Evolutionary conservation across 2,113 vertebrate genomes (phyloP).

Genomic region (Columba janthina): DNA sequence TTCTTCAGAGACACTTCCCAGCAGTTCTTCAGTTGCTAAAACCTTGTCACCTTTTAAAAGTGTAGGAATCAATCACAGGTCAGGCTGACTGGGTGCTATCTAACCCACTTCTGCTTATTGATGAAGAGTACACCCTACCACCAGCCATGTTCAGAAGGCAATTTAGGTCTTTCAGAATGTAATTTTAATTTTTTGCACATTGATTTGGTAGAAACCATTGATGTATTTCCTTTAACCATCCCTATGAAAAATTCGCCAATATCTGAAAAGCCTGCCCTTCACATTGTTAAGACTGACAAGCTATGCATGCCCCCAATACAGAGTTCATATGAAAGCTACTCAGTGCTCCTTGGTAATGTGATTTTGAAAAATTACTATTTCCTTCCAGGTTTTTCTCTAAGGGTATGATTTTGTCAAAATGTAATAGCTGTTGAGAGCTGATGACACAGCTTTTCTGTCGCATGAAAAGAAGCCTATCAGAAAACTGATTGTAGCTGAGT

Average conservation of each 20-base stretch:
- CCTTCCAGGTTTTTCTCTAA: neutral
- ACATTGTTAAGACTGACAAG: neutral
- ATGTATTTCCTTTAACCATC: neutral
- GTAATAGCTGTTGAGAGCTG: neutral
- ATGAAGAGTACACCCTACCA: neutral
- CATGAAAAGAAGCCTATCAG: neutral
- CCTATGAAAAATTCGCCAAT: neutral
- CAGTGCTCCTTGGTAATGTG: neutral
- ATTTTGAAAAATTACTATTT: neutral
- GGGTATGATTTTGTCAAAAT: neutral
- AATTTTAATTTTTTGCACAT: neutral
- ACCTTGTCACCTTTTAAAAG: neutral
- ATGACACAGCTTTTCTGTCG: neutral
- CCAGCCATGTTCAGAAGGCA: neutral
- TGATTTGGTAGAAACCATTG: neutral
- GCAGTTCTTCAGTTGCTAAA: neutral
- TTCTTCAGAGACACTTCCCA: neutral
- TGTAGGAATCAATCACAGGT: neutral
- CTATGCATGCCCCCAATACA: neutral
- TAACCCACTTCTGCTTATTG: neutral
- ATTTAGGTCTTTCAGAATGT: neutral
- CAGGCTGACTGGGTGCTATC: neutral
- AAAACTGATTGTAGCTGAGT: neutral
- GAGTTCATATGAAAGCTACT: neutral
- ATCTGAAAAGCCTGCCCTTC: neutral